phyloP scores from a whole-genome alignment of 2,113 vertebrate genomes.

The Sprattus sprattus region DNA sequence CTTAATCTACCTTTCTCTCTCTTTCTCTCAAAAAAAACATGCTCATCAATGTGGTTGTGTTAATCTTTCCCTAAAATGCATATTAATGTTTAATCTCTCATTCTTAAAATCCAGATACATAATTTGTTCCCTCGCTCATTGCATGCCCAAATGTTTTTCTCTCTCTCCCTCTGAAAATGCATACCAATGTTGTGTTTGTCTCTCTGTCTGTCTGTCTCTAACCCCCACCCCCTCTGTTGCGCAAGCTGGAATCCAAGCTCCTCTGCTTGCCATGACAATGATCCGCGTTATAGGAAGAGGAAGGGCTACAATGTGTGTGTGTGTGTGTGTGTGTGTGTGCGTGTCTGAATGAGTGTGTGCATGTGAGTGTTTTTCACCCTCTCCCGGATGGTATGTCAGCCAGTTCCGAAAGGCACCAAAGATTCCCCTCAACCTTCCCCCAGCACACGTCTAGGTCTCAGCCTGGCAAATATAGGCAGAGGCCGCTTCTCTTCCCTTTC shows the following conservation, averaged over 20 bases:
- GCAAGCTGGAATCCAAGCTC: slow-evolving; percentile 32
- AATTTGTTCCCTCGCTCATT: neutral
- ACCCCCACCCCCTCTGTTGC: slow-evolving; percentile 21
- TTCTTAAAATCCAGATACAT: neutral
- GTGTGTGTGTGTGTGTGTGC: neutral
- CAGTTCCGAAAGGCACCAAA: neutral
- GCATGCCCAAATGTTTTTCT: neutral
- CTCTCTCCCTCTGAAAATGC: slow-evolving; percentile 54
- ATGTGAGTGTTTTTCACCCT: neutral
- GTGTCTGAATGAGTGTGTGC: neutral
- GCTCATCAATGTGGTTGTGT: neutral
- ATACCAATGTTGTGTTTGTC: slow-evolving; percentile 41
- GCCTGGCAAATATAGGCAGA: neutral
- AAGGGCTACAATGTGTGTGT: neutral
- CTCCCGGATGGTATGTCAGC: neutral
- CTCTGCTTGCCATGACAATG: slow-evolving; percentile 37
- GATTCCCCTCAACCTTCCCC: neutral
- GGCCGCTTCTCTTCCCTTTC: neutral
- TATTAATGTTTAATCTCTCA: neutral
- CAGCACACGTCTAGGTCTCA: neutral
- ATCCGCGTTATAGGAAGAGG: slow-evolving; percentile 33
- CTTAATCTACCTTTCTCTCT: neutral
- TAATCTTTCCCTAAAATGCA: neutral
- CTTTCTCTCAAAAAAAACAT: neutral
- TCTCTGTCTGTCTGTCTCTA: slow-evolving; percentile 14